A percentile compares a stretch with the other conserved stretches of the same genome.
Conservation (phyloP, 2,797 vertebrate genomes). For the Anguilla obscura region DNA sequence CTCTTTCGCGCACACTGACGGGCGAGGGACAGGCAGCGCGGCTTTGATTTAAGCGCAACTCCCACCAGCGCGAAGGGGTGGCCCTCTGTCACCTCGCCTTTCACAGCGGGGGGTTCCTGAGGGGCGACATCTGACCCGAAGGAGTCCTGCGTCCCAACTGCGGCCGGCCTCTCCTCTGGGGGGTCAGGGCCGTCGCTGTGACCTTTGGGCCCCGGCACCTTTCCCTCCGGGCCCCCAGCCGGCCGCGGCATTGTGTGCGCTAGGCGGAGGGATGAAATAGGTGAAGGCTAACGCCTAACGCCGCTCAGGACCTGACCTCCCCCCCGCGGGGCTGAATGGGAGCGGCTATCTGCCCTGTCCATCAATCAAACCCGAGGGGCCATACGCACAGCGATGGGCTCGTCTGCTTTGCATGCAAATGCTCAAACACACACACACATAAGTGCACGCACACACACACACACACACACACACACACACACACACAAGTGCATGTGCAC, state of each 20-base stretch:
- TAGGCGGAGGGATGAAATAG: constrained; percentile 21
- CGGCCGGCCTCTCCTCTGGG: constrained; percentile 1
- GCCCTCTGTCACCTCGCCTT: constrained; percentile 10
- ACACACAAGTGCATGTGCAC: neutral
- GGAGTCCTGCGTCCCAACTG: neutral
- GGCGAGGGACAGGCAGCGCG: neutral
- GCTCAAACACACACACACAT: neutral
- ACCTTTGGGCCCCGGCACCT: constrained; percentile 7
- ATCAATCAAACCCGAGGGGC: neutral
- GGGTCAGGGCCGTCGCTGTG: constrained; percentile 14
- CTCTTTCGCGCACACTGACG: neutral
- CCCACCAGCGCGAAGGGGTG: constrained; percentile 5
- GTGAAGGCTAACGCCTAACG: constrained; percentile 2
- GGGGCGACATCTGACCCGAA: constrained; percentile 25
- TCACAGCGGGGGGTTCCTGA: neutral
- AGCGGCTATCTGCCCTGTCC: neutral
- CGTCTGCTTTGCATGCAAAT: constrained; percentile 8
- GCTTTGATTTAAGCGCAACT: constrained; percentile 16
- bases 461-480: neutral
- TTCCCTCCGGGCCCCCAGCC: neutral
- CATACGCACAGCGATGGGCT: neutral
- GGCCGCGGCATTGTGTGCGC: neutral
- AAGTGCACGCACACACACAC: neutral
- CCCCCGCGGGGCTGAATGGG: neutral
- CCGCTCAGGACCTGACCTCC: constrained; percentile 6